Base-by-base conservation (phyloP, 2,888 invertebrate genomes). In the Drosophila pegasa region DNA sequence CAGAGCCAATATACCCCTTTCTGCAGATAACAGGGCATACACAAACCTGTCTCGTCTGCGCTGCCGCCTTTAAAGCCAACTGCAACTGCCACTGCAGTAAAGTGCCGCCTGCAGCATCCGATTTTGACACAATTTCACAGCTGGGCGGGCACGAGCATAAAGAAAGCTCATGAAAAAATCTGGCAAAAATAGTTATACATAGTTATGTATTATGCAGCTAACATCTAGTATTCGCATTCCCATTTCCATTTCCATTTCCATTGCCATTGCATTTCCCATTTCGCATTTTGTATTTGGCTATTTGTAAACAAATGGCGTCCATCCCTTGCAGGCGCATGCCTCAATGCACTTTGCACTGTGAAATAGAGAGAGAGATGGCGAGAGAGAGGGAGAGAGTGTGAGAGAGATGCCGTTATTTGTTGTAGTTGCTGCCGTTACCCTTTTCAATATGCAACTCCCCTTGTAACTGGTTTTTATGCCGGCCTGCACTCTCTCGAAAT, bases 391-490 rank as follows among this genome's bases (percentile, higher is more conserved):
- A 5, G 45, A 6, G 27, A 10, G 45, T 0, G 31, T 7, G 27
- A 62, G 64, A 74, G 77, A 71, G 71, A 71, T 20, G 62, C 72
- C 59, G 70, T 66, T 80, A 69, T 78, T 87, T 68, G 73, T 81
- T 62, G 52, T 65, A 45, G 54, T 59, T 57, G 48, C 58, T 60
- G 48, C 20, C 14, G 29, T 58, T 72, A 63, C 68, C 75, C 55
- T 51, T 65, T 87, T 14, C 27, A 52, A 29, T 37, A 38, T 52
- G 29, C 18, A 52, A 38, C 38, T 52, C 37, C 52, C 38, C 41
- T 79, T 87, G 88, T 88, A 87, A 87, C 82, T 85, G 88, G 88
- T 82, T 87, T 81, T 81, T 68, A 63, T 78, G 78, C 70, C 47
- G 47, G 43, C n/a, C 29, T 41, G 56, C 67, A 50, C 58, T 52